phyloP scores from a whole-genome alignment of 2,113 vertebrate species.

The Tauraco erythrolophus region DNA sequence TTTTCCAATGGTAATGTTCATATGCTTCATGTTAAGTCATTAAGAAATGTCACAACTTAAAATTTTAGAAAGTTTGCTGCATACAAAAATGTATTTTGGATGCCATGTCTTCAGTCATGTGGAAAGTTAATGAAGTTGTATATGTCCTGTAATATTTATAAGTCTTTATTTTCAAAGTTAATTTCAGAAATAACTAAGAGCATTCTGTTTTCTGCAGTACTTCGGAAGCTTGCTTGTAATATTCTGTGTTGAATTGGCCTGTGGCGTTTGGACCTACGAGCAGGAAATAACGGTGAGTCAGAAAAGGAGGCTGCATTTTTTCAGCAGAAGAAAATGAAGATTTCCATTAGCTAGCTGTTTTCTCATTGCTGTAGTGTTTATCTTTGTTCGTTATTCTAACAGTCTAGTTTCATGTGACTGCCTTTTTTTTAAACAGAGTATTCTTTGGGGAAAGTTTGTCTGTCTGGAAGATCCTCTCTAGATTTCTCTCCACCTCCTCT shows the following conservation, averaged over 20 bases:
- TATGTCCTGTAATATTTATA: not conserved
- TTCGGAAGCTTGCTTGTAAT: slow-evolving; percentile 95
- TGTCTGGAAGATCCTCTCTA: not conserved
- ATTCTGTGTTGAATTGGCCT: slow-evolving; percentile 94
- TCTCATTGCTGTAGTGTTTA: slow-evolving; percentile 23
- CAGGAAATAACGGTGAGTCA: slow-evolving; percentile 87
- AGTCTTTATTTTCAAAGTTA: not conserved
- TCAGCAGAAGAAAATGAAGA: not conserved
- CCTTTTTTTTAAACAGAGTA: not conserved
- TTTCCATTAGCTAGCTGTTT: slow-evolving; percentile 39
- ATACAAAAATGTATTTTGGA: not conserved
- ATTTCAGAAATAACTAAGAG: not conserved
- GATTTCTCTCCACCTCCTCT: not conserved
- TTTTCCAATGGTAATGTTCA: not conserved
- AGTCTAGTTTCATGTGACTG: slow-evolving; percentile 2
- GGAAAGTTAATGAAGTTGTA: not conserved
- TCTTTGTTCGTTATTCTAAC: not conserved
- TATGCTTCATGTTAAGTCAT: not conserved
- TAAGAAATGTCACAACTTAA: not conserved
- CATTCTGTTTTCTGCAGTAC: slow-evolving; percentile 82
- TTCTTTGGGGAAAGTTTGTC: not conserved
- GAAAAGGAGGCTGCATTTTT: slow-evolving; percentile 21
- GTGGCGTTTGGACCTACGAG: slow-evolving; percentile 95
- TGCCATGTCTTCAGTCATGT: not conserved
- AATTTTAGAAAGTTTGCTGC: not conserved